Evolutionary conservation across 1,140 invertebrate genomes (phyloP).

Genomic region (Scaptomyza montana): DNA sequence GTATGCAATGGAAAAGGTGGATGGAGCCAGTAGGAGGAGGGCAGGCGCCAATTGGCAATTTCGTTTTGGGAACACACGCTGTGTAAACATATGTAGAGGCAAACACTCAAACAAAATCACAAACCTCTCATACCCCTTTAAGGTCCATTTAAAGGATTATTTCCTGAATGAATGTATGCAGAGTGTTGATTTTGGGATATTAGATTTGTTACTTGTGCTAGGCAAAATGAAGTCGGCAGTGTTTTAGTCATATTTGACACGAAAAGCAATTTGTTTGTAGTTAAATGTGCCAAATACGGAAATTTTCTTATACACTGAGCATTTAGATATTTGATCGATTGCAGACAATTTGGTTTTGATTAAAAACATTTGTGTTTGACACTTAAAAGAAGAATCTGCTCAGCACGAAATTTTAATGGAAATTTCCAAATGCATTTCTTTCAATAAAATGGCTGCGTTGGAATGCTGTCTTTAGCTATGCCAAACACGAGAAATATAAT

Average conservation of each 20-base stretch:
- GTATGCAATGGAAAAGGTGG: constrained; percentile 37
- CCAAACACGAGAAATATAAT: too few relatives aligned
- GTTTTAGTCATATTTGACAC: not conserved
- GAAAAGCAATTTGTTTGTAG: too few relatives aligned
- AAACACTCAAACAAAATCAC: not conserved
- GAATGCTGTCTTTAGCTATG: too few relatives aligned
- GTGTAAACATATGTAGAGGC: constrained; percentile 8
- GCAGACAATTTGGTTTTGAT: too few relatives aligned
- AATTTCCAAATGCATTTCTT: too few relatives aligned
- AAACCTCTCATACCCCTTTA: not conserved
- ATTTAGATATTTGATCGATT: too few relatives aligned
- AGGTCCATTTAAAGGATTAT: not conserved
- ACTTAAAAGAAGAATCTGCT: too few relatives aligned
- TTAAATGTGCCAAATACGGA: too few relatives aligned
- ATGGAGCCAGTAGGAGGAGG: not conserved
- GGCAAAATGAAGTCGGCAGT: not conserved
- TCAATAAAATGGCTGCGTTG: too few relatives aligned
- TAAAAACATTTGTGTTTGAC: too few relatives aligned
- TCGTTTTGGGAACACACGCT: constrained; percentile 4
- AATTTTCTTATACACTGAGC: too few relatives aligned
- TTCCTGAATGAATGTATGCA: not conserved
- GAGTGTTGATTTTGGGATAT: constrained; percentile 12
- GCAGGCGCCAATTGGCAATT: constrained; percentile 7
- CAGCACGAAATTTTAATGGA: too few relatives aligned
- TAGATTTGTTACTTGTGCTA: not conserved